Base-by-base conservation (phyloP, 2,888 invertebrate species). In the Lampropteryx suffumata region DNA sequence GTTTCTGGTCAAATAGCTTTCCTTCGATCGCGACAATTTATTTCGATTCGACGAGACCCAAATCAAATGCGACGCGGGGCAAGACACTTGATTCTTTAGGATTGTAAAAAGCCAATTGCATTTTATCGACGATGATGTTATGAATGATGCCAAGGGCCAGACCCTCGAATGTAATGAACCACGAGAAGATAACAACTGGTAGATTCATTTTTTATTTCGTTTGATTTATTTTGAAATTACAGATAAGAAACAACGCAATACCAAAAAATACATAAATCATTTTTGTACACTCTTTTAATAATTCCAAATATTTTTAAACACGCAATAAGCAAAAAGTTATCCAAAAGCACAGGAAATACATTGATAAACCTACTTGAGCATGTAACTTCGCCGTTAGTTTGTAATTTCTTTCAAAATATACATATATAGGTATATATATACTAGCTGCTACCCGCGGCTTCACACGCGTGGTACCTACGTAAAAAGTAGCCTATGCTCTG, bases 161-260 rank as follows among this genome's bases (percentile, higher is more conserved):
- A 69, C 67, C 64, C 65, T 65, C 55, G 64, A 61, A 64, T 57
- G 64, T 70, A 70, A 74, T 71, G 62, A 71, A 67, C 55, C 60
- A 59, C 63, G 69, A 70, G 69, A 66, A 71, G 68, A 75, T 73
- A 65, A 62, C 61, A 61, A 68, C 59, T 72, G 74, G 75, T 73
- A 71, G 61, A 55, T 57, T 59, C 58, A 69, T 74, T 67, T 46
- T 51, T 57, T 55, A 49, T 48, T 42, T 37, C 29, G 40, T 37
- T 43, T 14, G 33, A 40, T 42, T 42, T 28, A 26, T 34, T 46
- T 40, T 53, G 49, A 47, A 48, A 48, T 50, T 43, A 42, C 29
- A 40, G 32, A 17, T n/a, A n/a, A n/a, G n/a, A n/a, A n/a, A n/a
- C n/a, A n/a, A n/a, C n/a, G n/a, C n/a, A n/a, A n/a, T n/a, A n/a